A percentile compares a stretch with the other conserved stretches of the same genome.
Conservation (phyloP, 1,140 invertebrate species). For the Orussus abietinus region DNA sequence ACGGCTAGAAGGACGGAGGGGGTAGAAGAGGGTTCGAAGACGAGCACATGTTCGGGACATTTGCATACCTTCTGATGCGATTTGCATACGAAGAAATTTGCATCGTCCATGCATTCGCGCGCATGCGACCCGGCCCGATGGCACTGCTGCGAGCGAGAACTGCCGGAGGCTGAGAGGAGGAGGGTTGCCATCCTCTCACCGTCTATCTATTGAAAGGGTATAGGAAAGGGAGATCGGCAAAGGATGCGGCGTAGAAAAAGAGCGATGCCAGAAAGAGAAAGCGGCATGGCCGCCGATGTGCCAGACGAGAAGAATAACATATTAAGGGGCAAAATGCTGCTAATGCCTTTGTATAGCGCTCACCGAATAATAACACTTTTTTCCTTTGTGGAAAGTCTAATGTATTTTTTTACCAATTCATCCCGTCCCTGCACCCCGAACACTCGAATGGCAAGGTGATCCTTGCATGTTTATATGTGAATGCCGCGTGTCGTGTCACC, state of each 20-base stretch:
- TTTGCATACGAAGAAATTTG: slow-evolving; percentile 53
- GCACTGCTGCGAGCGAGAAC: slow-evolving; percentile 18
- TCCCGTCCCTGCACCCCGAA: not conserved
- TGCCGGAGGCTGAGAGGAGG: slow-evolving; percentile 1
- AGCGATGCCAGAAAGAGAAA: too few species aligned
- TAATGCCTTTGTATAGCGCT: slow-evolving; percentile 42
- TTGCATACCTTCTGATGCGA: slow-evolving; percentile 45
- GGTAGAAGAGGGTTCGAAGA: slow-evolving; percentile 47
- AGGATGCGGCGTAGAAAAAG: slow-evolving; percentile 13
- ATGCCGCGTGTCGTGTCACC: too few species aligned
- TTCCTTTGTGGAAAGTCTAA: slow-evolving; percentile 37
- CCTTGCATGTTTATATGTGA: too few species aligned
- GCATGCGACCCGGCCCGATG: too few species aligned
- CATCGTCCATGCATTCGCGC: slow-evolving; percentile 45
- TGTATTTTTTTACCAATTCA: slow-evolving; percentile 30
- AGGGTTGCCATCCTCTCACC: not conserved
- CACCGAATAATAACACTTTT: slow-evolving; percentile 34
- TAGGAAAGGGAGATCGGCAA: slow-evolving; percentile 23
- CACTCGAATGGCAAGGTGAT: not conserved
- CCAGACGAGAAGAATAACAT: slow-evolving; percentile 49
- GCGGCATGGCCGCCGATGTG: too few species aligned
- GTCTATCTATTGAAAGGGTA: slow-evolving; percentile 43
- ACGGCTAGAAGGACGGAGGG: slow-evolving; percentile 17
- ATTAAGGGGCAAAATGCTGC: slow-evolving; percentile 49
- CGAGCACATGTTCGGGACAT: slow-evolving; percentile 49